Evolutionary conservation across 2,797 vertebrate genomes (phyloP), one percentile per base, ranked within the genome.

Genomic region (Cirrhinus molitorella): DNA sequence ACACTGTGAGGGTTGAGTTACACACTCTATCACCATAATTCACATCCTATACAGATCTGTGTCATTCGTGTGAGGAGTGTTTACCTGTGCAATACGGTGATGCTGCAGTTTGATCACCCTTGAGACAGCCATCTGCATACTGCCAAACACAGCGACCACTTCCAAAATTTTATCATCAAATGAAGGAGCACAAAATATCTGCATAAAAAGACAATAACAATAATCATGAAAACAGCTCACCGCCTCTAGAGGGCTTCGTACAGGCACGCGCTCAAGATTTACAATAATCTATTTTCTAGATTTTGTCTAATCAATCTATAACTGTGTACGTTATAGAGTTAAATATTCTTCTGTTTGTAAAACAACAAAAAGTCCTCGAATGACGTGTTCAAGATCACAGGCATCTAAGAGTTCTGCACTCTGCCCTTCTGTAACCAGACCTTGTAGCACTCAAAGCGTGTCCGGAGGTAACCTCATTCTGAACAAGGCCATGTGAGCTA

Each of bases 91-190:
- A 74, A 99, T 99, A 86, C 98, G 95, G 86, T 99, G 98, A 88
- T 99, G 98, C 55, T 99, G 98, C 47, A 99, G 94, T 74, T 99
- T 99, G 91, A 99, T 99, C 88, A 99, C 98, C 86, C 98, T 94
- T 61, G 98, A 99, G 61, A 99, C 96, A 0, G 98, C 98, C 98
- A 99, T 99, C 91, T 99, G 98, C 96, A 99, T 96, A 85, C 98
- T 99, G 25, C 98, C 98, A 88, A 99, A 99, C 23, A 99, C 96
- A 0, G 98, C 98, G 45, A 99, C 98, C 0, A 99, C 98, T 84
- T 99, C 98, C 86, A 99, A 93, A 91, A 99, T 99, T 93, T 99
- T 99, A 90, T 99, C 98, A 83, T 99, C 98, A 2, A 99, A 99
- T 0, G 98, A 99, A 0, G 98, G 98, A 0, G 98, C 98, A 34